These are phyloP conservation scores for Conomelus anceps DNA, from an alignment of 2,888 invertebrate species.

Conservation along the genomic window DNA sequence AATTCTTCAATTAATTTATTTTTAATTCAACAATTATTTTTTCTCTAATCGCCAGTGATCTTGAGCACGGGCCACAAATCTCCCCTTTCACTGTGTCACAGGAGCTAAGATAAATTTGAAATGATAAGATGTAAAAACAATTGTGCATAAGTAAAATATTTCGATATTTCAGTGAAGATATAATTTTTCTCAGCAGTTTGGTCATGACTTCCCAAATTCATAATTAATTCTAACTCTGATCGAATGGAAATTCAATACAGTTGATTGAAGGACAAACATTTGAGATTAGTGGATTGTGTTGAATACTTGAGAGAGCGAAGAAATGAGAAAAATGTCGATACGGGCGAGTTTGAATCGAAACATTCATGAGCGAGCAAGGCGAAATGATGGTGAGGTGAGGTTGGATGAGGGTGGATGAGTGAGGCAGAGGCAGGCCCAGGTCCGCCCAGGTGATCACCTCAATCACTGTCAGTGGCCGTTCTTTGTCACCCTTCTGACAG, in stretches of 20 bases:
- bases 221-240: not conserved
- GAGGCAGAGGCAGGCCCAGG: not conserved
- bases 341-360: not conserved
- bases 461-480: conserved; percentile 9
- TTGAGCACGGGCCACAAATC: too few relatives aligned
- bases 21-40: too few relatives aligned
- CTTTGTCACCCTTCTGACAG: conserved; percentile 13
- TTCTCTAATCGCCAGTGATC: too few relatives aligned
- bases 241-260: not conserved
- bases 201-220: not conserved
- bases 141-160: too few relatives aligned
- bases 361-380: not conserved
- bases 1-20: too few relatives aligned
- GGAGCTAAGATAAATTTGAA: too few relatives aligned
- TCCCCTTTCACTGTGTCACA: too few relatives aligned
- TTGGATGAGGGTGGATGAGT: not conserved
- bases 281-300: not conserved
- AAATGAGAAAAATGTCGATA: not conserved
- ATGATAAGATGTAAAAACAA: too few relatives aligned
- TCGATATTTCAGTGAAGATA: too few relatives aligned
- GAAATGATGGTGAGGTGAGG: not conserved
- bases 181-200: not conserved
- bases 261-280: not conserved
- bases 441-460: conserved; percentile 5
- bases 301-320: not conserved